phyloP scores from a whole-genome alignment of 2,888 invertebrate species.

The Molorchus minor region DNA sequence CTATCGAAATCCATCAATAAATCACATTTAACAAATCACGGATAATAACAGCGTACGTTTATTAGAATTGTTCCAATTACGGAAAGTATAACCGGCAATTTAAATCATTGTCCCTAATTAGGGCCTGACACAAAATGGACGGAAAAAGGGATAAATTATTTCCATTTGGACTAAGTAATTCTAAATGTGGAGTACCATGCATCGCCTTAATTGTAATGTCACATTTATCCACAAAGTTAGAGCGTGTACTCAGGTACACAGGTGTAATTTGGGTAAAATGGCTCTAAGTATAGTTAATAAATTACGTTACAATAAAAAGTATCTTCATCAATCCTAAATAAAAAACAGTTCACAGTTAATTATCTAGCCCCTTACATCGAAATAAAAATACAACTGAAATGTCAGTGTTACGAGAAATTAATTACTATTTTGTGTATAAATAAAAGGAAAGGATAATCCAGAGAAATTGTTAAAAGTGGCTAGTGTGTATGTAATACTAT shows the following conservation, averaged over 20 bases:
- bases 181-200: slow-evolving; percentile 23
- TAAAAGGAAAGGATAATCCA: too few relatives aligned
- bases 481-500: too few relatives aligned
- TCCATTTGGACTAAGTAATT: slow-evolving; percentile 28
- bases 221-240: slow-evolving; percentile 19
- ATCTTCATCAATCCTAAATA: slow-evolving; percentile 13
- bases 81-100: slow-evolving; percentile 28
- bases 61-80: slow-evolving; percentile 26
- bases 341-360: slow-evolving; percentile 11
- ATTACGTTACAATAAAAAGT: slow-evolving; percentile 3
- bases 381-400: too few relatives aligned
- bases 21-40: slow-evolving; percentile 26
- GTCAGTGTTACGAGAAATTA: too few relatives aligned
- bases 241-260: slow-evolving; percentile 20
- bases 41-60: slow-evolving; percentile 20
- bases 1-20: slow-evolving; percentile 22
- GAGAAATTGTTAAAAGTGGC: too few relatives aligned
- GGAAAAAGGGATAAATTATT: slow-evolving; percentile 22
- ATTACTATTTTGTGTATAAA: too few relatives aligned
- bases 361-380: too few relatives aligned
- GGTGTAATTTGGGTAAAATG: slow-evolving; percentile 24
- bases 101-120: slow-evolving; percentile 24
- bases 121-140: slow-evolving; percentile 12
- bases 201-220: slow-evolving; percentile 27
- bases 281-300: slow-evolving; percentile 19